Evolutionary conservation across 1,140 invertebrate species (phyloP), one percentile per base, ranked within the genome.

Genomic region (Teleogryllus occipitalis): DNA sequence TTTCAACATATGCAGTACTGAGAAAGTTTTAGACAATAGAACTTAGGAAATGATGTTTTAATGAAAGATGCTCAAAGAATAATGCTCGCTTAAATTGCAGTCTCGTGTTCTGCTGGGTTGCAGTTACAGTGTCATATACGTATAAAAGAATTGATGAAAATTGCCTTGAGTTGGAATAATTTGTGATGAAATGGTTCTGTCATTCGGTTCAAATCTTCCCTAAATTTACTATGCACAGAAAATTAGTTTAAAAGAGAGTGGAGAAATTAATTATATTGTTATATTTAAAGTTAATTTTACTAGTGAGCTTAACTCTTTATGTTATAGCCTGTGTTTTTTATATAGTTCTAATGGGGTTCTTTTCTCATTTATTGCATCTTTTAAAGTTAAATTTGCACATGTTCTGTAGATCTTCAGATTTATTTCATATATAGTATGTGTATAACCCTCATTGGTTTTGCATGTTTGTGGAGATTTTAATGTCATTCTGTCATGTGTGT

Each of bases 41-140:
- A 77, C 21, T 77, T 77, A 77, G 48, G 47, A 77, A 77, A 48
- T 47, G 46, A 46, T 48, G 76, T 77, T 47, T 48, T 77, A 77
- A 18, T 48, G 5, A 54, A 27, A 48, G 54, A 78, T 78, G 78
- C 78, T 78, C 78, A 78, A 78, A 78, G 78, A 78, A 74, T 78
- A 78, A 65, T 72, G 78, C 65, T 49, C 65, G 39, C 15, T 22
- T 47, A 72, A 48, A 27, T 12, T 54, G 54, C 21, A 74, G 18
- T 49, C 39, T 46, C 65, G 22, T 21, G 18, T 21, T 49, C 78
- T 78, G 78, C 78, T 78, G 78, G 78, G 78, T 78, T 78, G 78
- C 78, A 78, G 78, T 78, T 78, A 78, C 78, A 78, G 78, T 78
- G 27, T 72, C 39, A 47, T 18, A 46, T 21, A 39, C 15, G 46